Conservation (phyloP, 2,797 vertebrate species). For the Sphaeramia orbicularis region DNA sequence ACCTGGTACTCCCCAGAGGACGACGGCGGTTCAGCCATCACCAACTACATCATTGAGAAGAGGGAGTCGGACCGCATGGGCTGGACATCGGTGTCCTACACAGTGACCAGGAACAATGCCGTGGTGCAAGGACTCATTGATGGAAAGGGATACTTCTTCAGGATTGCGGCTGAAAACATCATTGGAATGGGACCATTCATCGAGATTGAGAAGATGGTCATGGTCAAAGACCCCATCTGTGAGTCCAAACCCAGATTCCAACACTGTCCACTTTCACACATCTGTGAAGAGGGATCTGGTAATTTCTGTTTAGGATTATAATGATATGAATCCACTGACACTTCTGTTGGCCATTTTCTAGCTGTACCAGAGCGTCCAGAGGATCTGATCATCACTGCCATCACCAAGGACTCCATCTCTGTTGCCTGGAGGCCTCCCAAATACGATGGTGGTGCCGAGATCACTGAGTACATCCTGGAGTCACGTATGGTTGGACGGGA, state of each 20-base stretch:
- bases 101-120: conserved; percentile 96
- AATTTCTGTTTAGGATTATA: no score
- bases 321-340: not conserved
- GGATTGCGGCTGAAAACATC: conserved; percentile 97
- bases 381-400: conserved; percentile 91
- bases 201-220: conserved; percentile 89
- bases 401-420: conserved; percentile 92
- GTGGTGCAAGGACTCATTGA: conserved; percentile 93
- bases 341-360: conserved; percentile 54
- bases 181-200: conserved; percentile 97
- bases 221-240: conserved; percentile 97
- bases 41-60: conserved; percentile 97
- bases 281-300: not conserved
- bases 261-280: not conserved
- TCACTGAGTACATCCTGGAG: conserved; percentile 93
- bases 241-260: conserved; percentile 63
- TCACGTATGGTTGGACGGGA: conserved; percentile 94
- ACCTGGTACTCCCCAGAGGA: conserved; percentile 97
- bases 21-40: conserved; percentile 95
- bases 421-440: conserved; percentile 96
- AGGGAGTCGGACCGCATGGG: conserved; percentile 95
- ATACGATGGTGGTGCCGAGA: conserved; percentile 95
- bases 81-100: conserved; percentile 96
- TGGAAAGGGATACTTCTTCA: conserved; percentile 96
- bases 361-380: conserved; percentile 97